Conservation (phyloP, 2,797 vertebrate genomes). For the Aplochiton taeniatus region DNA sequence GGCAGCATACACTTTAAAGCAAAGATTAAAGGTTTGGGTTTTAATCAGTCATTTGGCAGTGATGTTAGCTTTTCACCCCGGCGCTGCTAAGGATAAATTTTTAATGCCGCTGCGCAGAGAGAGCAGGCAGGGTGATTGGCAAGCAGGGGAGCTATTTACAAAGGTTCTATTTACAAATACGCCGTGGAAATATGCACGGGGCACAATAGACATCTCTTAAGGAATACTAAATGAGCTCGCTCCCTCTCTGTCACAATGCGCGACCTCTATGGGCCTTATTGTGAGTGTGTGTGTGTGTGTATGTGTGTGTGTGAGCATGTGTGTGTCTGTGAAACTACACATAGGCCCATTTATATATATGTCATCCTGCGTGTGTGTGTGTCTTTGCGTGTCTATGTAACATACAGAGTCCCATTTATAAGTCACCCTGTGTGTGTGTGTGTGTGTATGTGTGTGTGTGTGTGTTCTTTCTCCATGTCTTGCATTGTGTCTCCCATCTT, state of each 20-base stretch:
- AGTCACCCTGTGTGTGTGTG: constrained; percentile 46
- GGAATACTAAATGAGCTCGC: constrained; percentile 72
- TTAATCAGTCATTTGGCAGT: constrained; percentile 84
- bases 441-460: neutral
- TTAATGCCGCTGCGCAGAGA: constrained; percentile 79
- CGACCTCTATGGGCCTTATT: constrained; percentile 65
- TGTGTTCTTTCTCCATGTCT: constrained; percentile 60
- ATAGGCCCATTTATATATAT: too few species aligned
- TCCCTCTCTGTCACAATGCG: constrained; percentile 54
- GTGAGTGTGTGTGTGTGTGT: constrained; percentile 18
- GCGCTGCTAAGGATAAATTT: constrained; percentile 80
- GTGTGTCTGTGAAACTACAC: neutral
- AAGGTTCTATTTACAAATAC: constrained; percentile 81
- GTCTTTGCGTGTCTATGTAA: neutral
- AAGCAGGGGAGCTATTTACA: constrained; percentile 79
- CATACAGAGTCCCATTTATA: neutral
- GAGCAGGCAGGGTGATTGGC: constrained; percentile 75
- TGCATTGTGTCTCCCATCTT: constrained; percentile 61
- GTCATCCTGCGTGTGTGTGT: constrained; percentile 8
- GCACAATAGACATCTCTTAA: constrained; percentile 79
- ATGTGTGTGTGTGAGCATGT: constrained; percentile 3
- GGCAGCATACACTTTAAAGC: constrained; percentile 82
- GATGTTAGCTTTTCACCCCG: constrained; percentile 80
- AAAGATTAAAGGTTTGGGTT: constrained; percentile 86
- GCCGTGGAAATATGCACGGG: constrained; percentile 71